Percentiles rank a stretch among this genome's conserved stretches.
Evolutionary conservation across 1,140 invertebrate genomes (phyloP).

Genomic region (Tetragnatha versicolor): DNA sequence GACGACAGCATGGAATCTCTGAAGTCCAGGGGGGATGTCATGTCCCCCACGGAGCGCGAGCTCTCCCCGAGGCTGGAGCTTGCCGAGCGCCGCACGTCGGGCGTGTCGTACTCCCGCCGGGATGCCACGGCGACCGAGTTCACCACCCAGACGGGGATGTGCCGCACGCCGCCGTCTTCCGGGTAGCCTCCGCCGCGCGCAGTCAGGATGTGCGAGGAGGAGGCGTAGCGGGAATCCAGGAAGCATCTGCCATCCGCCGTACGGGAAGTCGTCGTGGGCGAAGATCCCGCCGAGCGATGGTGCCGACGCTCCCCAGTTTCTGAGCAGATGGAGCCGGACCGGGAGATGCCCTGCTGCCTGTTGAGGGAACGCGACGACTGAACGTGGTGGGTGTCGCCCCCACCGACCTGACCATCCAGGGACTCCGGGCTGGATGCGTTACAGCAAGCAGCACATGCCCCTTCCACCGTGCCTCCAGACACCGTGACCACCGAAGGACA

Average conservation of each 20-base stretch:
- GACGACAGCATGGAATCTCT: conserved; percentile 53
- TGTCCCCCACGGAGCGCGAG: conserved; percentile 40
- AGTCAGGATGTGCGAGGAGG: conserved; percentile 21
- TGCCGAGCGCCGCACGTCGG: conserved; percentile 16
- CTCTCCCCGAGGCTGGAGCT: conserved; percentile 24
- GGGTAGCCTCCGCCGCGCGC: background rate
- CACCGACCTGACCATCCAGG: conserved; percentile 11
- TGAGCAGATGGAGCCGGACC: conserved; percentile 57
- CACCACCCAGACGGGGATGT: conserved; percentile 47
- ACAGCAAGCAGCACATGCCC: conserved; percentile 6
- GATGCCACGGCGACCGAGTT: conserved; percentile 25
- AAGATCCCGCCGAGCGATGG: conserved; percentile 42
- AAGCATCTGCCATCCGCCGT: background rate
- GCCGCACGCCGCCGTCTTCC: background rate
- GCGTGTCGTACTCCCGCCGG: conserved; percentile 31
- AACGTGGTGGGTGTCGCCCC: conserved; percentile 2
- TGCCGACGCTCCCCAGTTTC: conserved; percentile 57
- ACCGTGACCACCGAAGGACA: conserved; percentile 49
- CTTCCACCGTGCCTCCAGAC: conserved; percentile 21
- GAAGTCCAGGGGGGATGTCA: conserved; percentile 47
- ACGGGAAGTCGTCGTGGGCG: conserved; percentile 3
- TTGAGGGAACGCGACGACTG: conserved; percentile 30
- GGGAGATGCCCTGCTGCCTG: conserved; percentile 34
- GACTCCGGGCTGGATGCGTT: conserved; percentile 24
- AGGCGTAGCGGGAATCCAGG: conserved; percentile 36